These are phyloP conservation scores for Nephila pilipes DNA, from an alignment of 1,140 invertebrate genomes.

Conservation along the genomic window DNA sequence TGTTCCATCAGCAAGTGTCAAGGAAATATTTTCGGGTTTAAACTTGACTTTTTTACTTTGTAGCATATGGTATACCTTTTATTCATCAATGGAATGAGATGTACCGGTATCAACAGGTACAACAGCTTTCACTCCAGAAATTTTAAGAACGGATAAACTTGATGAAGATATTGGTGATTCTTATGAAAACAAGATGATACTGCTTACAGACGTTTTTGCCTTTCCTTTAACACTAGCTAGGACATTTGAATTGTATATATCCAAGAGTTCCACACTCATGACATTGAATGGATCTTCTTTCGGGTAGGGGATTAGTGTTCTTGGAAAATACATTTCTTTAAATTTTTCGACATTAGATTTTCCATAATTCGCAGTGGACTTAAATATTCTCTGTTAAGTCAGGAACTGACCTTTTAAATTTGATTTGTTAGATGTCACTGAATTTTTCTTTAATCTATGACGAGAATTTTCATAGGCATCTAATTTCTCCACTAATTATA, in stretches of 20 bases:
- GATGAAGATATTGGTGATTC: not conserved
- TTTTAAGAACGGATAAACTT: constrained; percentile 21
- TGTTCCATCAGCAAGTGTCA: constrained; percentile 42
- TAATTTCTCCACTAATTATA: not conserved
- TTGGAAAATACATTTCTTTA: not conserved
- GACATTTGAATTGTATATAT: constrained; percentile 27
- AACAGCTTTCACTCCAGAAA: not conserved
- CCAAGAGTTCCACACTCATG: constrained; percentile 20
- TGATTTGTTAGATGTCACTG: no score
- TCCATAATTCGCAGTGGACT: not conserved
- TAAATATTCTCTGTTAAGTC: not conserved
- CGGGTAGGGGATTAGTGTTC: not conserved
- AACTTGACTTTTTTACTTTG: constrained; percentile 9
- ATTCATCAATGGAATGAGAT: constrained; percentile 37
- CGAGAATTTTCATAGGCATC: not conserved
- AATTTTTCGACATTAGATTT: no score
- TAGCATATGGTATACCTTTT: constrained; percentile 8
- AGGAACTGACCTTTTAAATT: no score
- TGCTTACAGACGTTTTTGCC: not conserved
- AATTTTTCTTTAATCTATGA: not conserved
- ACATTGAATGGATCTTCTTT: not conserved
- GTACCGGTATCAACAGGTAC: constrained; percentile 34
- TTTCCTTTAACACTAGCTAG: constrained; percentile 5
- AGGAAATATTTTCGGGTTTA: not conserved
- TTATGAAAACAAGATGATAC: not conserved